Base-by-base conservation (phyloP, 1,140 invertebrate genomes). In the Palaemon carinicauda region DNA sequence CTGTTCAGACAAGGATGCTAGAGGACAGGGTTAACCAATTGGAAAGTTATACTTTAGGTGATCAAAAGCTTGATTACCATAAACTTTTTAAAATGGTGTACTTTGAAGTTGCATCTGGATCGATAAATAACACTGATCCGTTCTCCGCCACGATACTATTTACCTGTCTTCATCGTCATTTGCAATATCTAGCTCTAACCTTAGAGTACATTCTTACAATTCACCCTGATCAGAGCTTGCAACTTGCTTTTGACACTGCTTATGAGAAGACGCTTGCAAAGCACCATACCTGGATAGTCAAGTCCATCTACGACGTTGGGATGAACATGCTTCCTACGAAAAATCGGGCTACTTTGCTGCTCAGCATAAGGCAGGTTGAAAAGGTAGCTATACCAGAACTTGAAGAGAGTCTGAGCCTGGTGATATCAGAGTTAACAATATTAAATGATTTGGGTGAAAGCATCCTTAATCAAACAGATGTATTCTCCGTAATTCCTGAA, bases 131-230 rank as follows among this genome's bases (percentile, higher is more conserved):
- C 7, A 50, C 29, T 3, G 10, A 17, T 69, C 82, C 82, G 9
- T 78, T 85, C 56, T 85, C 82, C 10, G 82, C 74, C 15, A 79
- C 82, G 3, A 79, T 79, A 27, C 1, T 79, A 10, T 85, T 79
- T 24, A 85, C 82, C 3, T 79, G 75, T 71, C 82, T 85, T 29
- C 75, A 85, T n/a, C 82, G 82, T 17, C 82, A 85, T 60, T 75
- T 85, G n/a, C 82, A 85, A 75, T 85, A 77, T 10, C 54, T 85
- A n/a, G 27, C 56, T 7, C 33, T 41, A 14, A 24, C 54, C 14
- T 19, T 85, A 1, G 24, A 27, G 3, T 69, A 65, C 27, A 51
- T 69, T 21, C 14, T 85, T 15, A 9, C 73, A n/a, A 52, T 84
- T 0, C 31, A 65, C 0, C 56, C 74, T 10, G 29, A 65, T 27